These are phyloP conservation scores for Apis dorsata DNA, from an alignment of 1,140 invertebrate genomes.

Conservation along the genomic window DNA sequence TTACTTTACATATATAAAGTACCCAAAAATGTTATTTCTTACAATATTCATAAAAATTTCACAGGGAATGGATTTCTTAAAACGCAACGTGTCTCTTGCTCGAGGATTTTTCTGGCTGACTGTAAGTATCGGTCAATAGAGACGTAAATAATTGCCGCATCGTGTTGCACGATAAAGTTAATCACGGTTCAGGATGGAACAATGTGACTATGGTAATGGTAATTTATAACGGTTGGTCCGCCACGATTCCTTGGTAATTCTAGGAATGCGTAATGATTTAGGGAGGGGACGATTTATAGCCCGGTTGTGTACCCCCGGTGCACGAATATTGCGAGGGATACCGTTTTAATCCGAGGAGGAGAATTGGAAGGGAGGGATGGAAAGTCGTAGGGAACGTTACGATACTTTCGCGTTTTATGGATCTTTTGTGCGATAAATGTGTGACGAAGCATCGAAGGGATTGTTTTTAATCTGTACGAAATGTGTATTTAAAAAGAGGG, in stretches of 20 bases:
- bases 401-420: background rate
- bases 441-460: too few species aligned
- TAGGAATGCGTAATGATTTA: conserved; percentile 17
- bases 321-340: background rate
- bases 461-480: too few species aligned
- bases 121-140: background rate
- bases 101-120: background rate
- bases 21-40: too few species aligned
- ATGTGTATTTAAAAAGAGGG: too few species aligned
- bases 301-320: background rate
- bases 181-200: background rate
- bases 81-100: too few species aligned
- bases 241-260: conserved; percentile 1
- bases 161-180: background rate
- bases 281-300: background rate
- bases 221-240: conserved; percentile 5
- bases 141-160: background rate
- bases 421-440: background rate
- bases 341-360: background rate
- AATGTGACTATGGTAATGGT: background rate
- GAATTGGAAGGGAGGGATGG: background rate
- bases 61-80: too few species aligned
- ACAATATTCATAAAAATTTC: too few species aligned
- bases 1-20: too few species aligned
- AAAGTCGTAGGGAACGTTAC: background rate